Evolutionary conservation across 1,140 invertebrate species (phyloP).

Genomic region (Ephestia elutella): DNA sequence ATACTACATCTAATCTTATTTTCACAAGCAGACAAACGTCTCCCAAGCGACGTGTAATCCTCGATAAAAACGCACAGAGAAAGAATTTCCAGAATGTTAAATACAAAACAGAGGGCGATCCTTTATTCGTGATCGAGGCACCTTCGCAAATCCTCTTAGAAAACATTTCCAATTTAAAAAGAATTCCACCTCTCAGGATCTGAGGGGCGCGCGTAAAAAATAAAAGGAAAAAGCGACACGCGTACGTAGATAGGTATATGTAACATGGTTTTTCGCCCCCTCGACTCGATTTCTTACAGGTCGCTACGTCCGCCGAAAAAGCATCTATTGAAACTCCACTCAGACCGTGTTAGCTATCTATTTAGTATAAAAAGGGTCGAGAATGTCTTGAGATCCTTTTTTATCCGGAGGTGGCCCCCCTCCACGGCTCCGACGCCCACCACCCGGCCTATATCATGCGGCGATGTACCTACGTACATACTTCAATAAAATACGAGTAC

Average conservation of each 20-base stretch:
- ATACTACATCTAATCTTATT: background rate
- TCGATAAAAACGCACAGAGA: constrained; percentile 12
- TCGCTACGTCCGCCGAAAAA: constrained; percentile 69
- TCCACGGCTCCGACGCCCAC: constrained; percentile 21
- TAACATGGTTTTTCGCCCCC: constrained; percentile 49
- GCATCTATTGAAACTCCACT: constrained; percentile 74
- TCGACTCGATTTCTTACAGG: constrained; percentile 71
- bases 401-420: constrained; percentile 57
- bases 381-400: constrained; percentile 68
- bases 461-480: no score
- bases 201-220: constrained; percentile 65
- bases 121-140: constrained; percentile 59
- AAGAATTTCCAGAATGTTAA: constrained; percentile 35
- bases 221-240: constrained; percentile 68
- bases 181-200: constrained; percentile 69
- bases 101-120: constrained; percentile 41
- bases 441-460: constrained; percentile 9
- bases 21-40: constrained; percentile 11
- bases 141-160: constrained; percentile 73
- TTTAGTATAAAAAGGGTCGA: constrained; percentile 74
- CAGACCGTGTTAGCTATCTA: constrained; percentile 73
- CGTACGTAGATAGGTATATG: constrained; percentile 39
- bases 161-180: constrained; percentile 75
- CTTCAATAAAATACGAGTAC: constrained; percentile 7
- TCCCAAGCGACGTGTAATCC: constrained; percentile 15